Evolutionary conservation across 1,140 invertebrate genomes (phyloP).

Genomic region (Megalonaias nervosa): DNA sequence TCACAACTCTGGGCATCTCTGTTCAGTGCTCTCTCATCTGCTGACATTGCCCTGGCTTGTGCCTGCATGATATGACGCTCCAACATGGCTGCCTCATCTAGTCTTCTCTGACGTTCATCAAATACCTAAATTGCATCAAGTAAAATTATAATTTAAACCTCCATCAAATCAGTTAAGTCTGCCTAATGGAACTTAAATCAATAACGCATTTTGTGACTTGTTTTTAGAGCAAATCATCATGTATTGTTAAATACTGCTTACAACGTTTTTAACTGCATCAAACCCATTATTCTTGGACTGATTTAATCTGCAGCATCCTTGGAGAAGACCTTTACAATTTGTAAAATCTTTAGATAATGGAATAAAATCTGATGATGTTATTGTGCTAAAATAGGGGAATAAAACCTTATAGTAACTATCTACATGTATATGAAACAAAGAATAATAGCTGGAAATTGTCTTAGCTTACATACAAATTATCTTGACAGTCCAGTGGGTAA

Average conservation of each 20-base stretch:
- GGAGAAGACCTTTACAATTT: too few species aligned
- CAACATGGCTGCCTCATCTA: slow-evolving; percentile 69
- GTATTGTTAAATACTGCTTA: background rate
- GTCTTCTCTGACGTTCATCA: slow-evolving; percentile 61
- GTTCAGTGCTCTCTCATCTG: slow-evolving; percentile 68
- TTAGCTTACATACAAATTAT: too few species aligned
- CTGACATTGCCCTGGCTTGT: slow-evolving; percentile 69
- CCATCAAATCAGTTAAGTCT: background rate
- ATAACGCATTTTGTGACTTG: background rate
- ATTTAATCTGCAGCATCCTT: too few species aligned
- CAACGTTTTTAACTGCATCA: background rate
- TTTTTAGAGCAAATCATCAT: background rate
- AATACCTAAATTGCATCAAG: slow-evolving; percentile 53
- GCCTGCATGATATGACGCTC: slow-evolving; percentile 71
- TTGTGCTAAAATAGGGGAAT: too few species aligned
- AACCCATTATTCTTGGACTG: too few species aligned
- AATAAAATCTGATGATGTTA: too few species aligned
- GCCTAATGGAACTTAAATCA: background rate
- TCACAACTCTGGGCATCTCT: slow-evolving; percentile 51
- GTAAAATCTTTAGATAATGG: too few species aligned
- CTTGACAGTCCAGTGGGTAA: too few species aligned
- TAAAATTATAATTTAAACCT: background rate
- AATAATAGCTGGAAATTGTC: too few species aligned
- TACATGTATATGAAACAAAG: too few species aligned
- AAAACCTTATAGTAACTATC: too few species aligned